Evolutionary conservation across 2,797 vertebrate genomes (phyloP), one percentile per base, ranked within the genome.

Genomic region (Amniataba percoides): DNA sequence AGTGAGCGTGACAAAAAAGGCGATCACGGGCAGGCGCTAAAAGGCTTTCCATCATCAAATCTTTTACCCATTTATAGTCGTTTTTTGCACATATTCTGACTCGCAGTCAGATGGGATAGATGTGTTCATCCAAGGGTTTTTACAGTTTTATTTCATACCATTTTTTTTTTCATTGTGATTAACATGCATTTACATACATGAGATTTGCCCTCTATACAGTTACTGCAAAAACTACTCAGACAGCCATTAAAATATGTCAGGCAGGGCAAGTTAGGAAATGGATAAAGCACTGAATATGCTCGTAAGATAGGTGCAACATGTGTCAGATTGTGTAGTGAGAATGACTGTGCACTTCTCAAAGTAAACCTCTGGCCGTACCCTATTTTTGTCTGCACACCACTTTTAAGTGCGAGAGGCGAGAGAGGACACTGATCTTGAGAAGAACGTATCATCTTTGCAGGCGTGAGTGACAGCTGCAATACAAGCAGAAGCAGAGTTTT

Each of bases 391-490:
- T 7, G 21, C 27, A 12, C 40, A 31, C 39, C 51, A 42, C 10
- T 39, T 27, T 7, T 16, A 48, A 21, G 18, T 19, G 2, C 14
- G 27, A 48, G 23, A 13, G 27, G 27, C 31, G 2, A 15, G 10
- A 19, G 34, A 43, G 25, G 11, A 36, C 27, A 6, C 48, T 45
- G 4, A 4, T 36, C 43, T 63, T 34, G 6, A 36, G 34, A 36
- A 7, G 7, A 36, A 9, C 6, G 34, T 36, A 57, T 55, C 15
- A 0, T 43, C 23, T 74, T 15, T 2, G 14, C 45, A 19, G 14
- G 21, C n/a, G 18, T 46, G 46, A 78, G 57, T 78, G 69, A 68
- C 56, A 63, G 69, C 52, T 74, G 61, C 56, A 31, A n/a, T 7
- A 61, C 12, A 42, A 74, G 76, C 58, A 66, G 57, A 63, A 34